Percentiles rank a stretch among this genome's conserved stretches.
Conservation (phyloP, 2,113 vertebrate genomes). For the Monopterus albus region DNA sequence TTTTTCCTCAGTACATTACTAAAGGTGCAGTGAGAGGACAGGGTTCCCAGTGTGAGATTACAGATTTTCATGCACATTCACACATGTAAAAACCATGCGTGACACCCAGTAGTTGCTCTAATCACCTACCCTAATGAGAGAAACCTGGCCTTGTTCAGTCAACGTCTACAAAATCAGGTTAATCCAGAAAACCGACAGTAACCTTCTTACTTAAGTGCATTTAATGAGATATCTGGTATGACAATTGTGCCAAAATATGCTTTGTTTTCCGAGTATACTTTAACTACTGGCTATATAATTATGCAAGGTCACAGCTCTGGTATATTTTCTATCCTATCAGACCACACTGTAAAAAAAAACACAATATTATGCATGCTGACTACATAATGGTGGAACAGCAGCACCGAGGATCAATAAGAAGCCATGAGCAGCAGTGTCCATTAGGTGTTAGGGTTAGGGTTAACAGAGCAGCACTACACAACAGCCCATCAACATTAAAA, state of each 20-base stretch:
- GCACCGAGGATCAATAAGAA: slow-evolving; percentile 66
- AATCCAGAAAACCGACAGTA: slow-evolving; percentile 2
- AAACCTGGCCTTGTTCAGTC: neutral
- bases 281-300: neutral
- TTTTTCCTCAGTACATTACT: too few species aligned
- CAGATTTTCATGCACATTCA: too few species aligned
- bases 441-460: slow-evolving; percentile 65
- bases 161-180: slow-evolving; percentile 5
- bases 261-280: neutral
- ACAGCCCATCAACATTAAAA: slow-evolving; percentile 69
- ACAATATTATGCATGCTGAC: slow-evolving; percentile 43
- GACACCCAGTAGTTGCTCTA: neutral
- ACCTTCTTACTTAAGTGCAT: neutral
- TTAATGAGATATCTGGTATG: slow-evolving; percentile 7
- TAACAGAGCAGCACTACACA: slow-evolving; percentile 32
- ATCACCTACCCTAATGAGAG: neutral
- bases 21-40: neutral
- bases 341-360: slow-evolving; percentile 18
- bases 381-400: slow-evolving; percentile 56
- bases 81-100: neutral
- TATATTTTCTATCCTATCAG: slow-evolving; percentile 34
- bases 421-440: slow-evolving; percentile 62
- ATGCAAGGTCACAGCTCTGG: slow-evolving; percentile 40
- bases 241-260: slow-evolving; percentile 1
- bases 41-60: neutral